Conservation (phyloP, 2,888 invertebrate species). For the Andricus curvator region DNA sequence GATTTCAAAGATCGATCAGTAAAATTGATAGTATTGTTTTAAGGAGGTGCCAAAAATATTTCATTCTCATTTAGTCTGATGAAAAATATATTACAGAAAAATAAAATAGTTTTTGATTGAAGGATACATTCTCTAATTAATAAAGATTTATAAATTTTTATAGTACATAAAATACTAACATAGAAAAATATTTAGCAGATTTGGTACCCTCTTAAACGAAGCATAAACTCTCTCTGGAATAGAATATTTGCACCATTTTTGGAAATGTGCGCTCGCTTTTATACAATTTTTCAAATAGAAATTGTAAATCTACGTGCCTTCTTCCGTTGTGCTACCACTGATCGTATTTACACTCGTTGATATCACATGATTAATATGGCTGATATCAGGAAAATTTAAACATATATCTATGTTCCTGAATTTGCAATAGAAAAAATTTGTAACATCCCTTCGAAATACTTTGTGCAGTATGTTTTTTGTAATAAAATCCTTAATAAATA, state of each 20-base stretch:
- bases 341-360: constrained; percentile 29
- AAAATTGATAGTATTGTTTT: background rate
- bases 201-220: constrained; percentile 37
- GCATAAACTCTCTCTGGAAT: background rate
- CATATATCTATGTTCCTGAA: background rate
- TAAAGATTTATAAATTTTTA: background rate
- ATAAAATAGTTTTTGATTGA: background rate
- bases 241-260: constrained; percentile 11
- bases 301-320: constrained; percentile 41
- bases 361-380: constrained; percentile 7
- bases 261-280: background rate
- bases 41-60: constrained; percentile 33
- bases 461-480: constrained; percentile 32
- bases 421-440: constrained; percentile 1
- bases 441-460: constrained; percentile 29
- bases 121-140: background rate
- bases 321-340: constrained; percentile 33
- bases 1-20: constrained; percentile 14
- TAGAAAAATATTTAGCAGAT: constrained; percentile 10
- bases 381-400: background rate
- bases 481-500: constrained; percentile 31
- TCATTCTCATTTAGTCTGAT: background rate
- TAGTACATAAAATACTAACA: background rate
- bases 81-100: background rate
- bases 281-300: constrained; percentile 19